A percentile compares a stretch with the other conserved stretches of the same genome.
Conservation (phyloP, 2,113 vertebrate genomes). For the Albula glossodonta region DNA sequence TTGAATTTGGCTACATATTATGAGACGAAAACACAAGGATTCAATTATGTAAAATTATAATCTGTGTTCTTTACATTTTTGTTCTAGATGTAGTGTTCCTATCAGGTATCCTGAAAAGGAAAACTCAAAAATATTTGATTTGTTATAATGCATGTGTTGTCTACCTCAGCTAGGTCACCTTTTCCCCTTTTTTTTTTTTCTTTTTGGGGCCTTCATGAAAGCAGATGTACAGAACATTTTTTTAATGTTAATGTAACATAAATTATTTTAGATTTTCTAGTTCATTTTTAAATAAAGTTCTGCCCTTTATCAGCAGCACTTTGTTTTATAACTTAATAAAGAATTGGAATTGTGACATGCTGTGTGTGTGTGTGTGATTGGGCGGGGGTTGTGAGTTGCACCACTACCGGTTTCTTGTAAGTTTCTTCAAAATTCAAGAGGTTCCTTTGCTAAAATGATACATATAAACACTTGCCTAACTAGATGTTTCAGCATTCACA, state of each 20-base stretch:
- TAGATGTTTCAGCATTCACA: too few relatives aligned
- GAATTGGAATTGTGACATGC: conserved; percentile 41
- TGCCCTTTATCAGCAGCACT: conserved; percentile 60
- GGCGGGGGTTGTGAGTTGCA: too few relatives aligned
- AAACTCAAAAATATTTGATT: not conserved
- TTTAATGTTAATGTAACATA: conserved; percentile 60
- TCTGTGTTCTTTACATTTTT: not conserved
- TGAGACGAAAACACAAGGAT: not conserved
- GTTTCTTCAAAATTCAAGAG: too few relatives aligned
- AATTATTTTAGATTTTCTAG: conserved; percentile 64
- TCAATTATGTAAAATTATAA: not conserved
- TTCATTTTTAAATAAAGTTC: conserved; percentile 47
- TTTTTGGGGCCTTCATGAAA: conserved; percentile 49
- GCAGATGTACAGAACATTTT: conserved; percentile 54
- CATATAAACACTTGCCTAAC: too few relatives aligned
- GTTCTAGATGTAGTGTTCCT: conserved; percentile 40
- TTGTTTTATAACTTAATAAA: conserved; percentile 61
- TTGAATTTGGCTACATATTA: not conserved
- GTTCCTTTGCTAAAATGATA: too few relatives aligned
- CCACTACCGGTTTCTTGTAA: too few relatives aligned
- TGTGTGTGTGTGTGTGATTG: not conserved
- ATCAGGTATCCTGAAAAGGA: conserved; percentile 3
- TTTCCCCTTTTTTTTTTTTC: conserved; percentile 18
- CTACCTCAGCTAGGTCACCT: conserved; percentile 26
- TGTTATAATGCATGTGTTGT: conserved; percentile 20